Evolutionary conservation across 1,140 invertebrate genomes (phyloP).

Genomic region (Chrysomallon squamiferum): DNA sequence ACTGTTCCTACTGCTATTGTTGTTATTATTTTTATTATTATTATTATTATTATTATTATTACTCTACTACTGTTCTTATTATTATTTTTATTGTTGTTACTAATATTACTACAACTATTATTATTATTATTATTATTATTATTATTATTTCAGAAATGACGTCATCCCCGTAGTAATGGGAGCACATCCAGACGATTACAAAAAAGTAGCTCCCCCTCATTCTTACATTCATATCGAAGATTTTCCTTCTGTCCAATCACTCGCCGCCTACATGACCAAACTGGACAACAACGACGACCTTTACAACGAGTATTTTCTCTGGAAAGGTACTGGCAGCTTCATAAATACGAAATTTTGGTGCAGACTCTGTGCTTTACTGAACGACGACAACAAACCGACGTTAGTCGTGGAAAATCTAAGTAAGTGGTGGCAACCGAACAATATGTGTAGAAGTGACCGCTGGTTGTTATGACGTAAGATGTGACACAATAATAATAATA

Average conservation of each 20-base stretch:
- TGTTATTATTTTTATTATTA: too few species aligned
- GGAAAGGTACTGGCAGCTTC: slow-evolving; percentile 55
- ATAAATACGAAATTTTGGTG: slow-evolving; percentile 82
- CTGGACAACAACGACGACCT: slow-evolving; percentile 58
- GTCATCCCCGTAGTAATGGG: slow-evolving; percentile 96
- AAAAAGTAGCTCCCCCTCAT: slow-evolving; percentile 76
- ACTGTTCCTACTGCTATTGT: too few species aligned
- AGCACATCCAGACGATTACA: slow-evolving; percentile 84
- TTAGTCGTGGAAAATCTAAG: not conserved
- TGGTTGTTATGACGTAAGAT: too few species aligned
- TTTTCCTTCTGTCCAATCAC: slow-evolving; percentile 36
- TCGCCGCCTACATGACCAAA: slow-evolving; percentile 58
- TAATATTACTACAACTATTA: too few species aligned
- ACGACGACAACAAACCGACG: slow-evolving; percentile 32
- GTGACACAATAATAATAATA: too few species aligned
- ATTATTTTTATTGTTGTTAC: too few species aligned
- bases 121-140: too few species aligned
- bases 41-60: too few species aligned
- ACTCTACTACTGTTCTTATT: too few species aligned
- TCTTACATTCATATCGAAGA: slow-evolving; percentile 60
- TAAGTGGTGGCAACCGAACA: not conserved
- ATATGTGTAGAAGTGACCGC: not conserved
- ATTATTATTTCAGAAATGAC: slow-evolving; percentile 73
- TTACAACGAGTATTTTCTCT: slow-evolving; percentile 64
- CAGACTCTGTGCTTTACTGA: slow-evolving; percentile 78